Percentiles rank a stretch among this genome's conserved stretches.
Evolutionary conservation across 2,113 vertebrate genomes (phyloP).

Genomic region (Trogon melanurus): DNA sequence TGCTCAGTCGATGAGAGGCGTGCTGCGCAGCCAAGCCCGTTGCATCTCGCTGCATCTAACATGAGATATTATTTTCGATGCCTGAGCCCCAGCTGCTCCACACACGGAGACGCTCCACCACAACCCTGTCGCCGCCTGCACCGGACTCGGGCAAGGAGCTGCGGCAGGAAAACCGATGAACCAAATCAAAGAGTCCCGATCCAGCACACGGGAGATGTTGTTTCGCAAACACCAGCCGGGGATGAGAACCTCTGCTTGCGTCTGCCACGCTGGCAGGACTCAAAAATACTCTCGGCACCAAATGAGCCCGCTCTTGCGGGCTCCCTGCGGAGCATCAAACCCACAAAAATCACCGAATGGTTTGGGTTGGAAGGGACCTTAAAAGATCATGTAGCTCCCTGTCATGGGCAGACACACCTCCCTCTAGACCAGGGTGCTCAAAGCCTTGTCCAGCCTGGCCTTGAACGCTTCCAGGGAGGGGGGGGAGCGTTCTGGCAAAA

Average conservation of each 20-base stretch:
- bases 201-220: rapidly evolving
- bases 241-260: rapidly evolving
- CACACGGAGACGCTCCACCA: neutral
- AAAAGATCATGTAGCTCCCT: too few relatives aligned
- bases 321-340: neutral
- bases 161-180: neutral
- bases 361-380: too few relatives aligned
- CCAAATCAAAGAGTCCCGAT: neutral
- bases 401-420: too few relatives aligned
- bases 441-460: too few relatives aligned
- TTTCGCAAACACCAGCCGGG: neutral
- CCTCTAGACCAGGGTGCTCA: too few relatives aligned
- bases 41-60: neutral
- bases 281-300: neutral
- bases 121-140: rapidly evolving
- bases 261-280: neutral
- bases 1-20: neutral
- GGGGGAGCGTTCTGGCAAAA: too few relatives aligned
- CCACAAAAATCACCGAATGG: too few relatives aligned
- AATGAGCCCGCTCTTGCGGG: neutral
- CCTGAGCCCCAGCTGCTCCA: neutral
- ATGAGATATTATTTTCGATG: rapidly evolving
- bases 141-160: neutral
- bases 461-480: too few relatives aligned
- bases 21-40: neutral